Conservation (phyloP, 2,113 vertebrate genomes). For the Microcebus ravelobensis region DNA sequence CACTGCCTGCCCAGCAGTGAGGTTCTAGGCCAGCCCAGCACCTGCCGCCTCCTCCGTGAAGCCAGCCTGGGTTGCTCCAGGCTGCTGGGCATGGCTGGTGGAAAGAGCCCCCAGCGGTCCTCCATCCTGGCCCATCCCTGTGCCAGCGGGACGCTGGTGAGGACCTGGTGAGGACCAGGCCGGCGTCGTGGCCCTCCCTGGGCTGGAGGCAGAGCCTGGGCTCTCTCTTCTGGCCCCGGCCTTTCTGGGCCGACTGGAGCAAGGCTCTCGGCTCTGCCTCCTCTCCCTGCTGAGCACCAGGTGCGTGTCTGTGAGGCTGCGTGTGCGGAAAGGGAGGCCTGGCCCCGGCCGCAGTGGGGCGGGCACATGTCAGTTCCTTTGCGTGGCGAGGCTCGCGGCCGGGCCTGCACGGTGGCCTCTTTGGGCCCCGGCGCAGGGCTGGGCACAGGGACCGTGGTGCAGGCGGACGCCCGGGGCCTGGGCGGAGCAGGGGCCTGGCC, state of each 20-base stretch:
- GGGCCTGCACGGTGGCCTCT: too few species aligned
- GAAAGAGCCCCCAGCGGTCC: not conserved
- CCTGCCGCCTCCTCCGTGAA: not conserved
- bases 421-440: not conserved
- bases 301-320: fast-evolving
- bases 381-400: not conserved
- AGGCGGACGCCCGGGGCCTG: fast-evolving
- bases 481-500: not conserved
- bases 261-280: not conserved
- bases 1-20: fast-evolving
- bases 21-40: not conserved
- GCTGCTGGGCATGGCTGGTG: not conserved
- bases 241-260: fast-evolving
- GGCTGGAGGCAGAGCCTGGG: not conserved
- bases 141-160: fast-evolving
- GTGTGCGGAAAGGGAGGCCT: fast-evolving
- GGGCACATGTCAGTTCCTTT: fast-evolving
- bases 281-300: not conserved
- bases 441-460: not conserved
- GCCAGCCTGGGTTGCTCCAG: not conserved
- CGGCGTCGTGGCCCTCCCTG: not conserved
- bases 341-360: not conserved
- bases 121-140: fast-evolving
- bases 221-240: not conserved
- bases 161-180: not conserved